phyloP scores from a whole-genome alignment of 1,140 invertebrate species.

The Chionoecetes opilio region DNA sequence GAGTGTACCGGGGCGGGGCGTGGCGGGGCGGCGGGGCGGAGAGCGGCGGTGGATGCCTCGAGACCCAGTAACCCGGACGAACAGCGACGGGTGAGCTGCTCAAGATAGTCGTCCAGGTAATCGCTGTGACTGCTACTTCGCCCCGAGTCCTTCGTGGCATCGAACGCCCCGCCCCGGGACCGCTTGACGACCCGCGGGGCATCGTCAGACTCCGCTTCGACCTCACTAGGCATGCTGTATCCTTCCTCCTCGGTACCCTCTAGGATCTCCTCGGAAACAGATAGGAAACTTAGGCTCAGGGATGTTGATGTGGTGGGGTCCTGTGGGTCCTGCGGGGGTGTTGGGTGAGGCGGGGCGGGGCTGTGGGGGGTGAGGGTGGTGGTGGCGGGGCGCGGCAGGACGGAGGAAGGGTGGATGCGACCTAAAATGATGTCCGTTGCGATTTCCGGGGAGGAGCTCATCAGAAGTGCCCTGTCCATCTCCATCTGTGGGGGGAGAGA shows the following conservation, averaged over 20 bases:
- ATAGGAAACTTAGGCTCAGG: constrained; percentile 64
- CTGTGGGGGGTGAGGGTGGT: neutral
- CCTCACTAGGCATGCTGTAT: constrained; percentile 61
- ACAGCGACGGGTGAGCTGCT: constrained; percentile 55
- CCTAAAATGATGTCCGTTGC: constrained; percentile 67
- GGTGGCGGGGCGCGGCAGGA: constrained; percentile 1
- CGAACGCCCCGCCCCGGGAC: neutral
- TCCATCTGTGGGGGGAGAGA: constrained; percentile 44
- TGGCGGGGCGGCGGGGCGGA: neutral
- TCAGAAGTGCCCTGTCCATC: constrained; percentile 63
- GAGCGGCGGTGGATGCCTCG: neutral
- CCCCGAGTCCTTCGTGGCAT: constrained; percentile 58
- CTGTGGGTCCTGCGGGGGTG: constrained; percentile 20
- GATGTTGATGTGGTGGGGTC: constrained; percentile 66
- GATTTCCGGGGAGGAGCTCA: constrained; percentile 65
- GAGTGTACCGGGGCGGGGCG: neutral
- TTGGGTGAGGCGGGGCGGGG: neutral
- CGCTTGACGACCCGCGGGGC: neutral
- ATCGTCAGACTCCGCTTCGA: constrained; percentile 37
- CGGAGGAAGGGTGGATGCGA: constrained; percentile 55
- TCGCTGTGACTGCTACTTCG: constrained; percentile 73
- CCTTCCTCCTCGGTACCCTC: constrained; percentile 67
- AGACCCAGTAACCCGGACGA: constrained; percentile 44
- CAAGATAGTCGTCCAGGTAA: constrained; percentile 69
- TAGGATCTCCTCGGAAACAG: constrained; percentile 49